These are phyloP conservation scores for Globodera ellingtonae DNA, from an alignment of 1,140 invertebrate genomes.

Conservation along the genomic window DNA sequence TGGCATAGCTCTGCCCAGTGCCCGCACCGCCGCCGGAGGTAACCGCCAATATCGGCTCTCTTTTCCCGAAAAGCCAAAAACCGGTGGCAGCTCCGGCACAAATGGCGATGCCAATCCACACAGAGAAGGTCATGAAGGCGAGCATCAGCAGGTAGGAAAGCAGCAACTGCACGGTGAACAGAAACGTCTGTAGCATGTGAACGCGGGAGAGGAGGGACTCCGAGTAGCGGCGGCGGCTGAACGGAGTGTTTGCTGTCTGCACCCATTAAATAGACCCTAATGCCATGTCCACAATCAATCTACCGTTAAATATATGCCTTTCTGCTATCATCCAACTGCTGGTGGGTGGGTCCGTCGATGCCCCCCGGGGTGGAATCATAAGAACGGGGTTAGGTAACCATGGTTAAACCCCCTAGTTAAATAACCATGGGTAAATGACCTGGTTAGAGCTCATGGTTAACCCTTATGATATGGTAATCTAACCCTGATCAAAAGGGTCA, in stretches of 20 bases:
- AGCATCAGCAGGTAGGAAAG: slow-evolving; percentile 92
- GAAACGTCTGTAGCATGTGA: slow-evolving; percentile 82
- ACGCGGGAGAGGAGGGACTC: slow-evolving; percentile 37
- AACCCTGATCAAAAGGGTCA: too few species aligned
- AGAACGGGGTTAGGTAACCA: too few species aligned
- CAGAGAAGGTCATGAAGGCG: slow-evolving; percentile 96
- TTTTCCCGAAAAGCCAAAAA: slow-evolving; percentile 83
- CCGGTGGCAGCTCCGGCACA: slow-evolving; percentile 82
- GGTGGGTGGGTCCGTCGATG: too few species aligned
- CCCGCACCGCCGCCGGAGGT: neutral
- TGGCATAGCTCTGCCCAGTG: neutral
- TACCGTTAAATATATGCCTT: too few species aligned
- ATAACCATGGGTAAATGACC: too few species aligned
- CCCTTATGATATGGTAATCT: too few species aligned
- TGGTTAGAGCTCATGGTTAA: too few species aligned
- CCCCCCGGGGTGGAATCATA: too few species aligned
- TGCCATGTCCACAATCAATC: neutral
- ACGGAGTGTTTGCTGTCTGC: neutral
- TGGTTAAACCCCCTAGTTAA: too few species aligned
- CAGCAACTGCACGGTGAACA: slow-evolving; percentile 85
- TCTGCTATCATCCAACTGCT: too few species aligned
- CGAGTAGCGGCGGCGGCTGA: slow-evolving; percentile 30
- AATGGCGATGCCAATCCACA: slow-evolving; percentile 86
- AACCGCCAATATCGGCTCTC: slow-evolving; percentile 2
- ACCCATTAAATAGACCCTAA: neutral